These are phyloP conservation scores for Xiphophorus couchianus DNA, from an alignment of 2,113 vertebrate species.

Conservation along the genomic window DNA sequence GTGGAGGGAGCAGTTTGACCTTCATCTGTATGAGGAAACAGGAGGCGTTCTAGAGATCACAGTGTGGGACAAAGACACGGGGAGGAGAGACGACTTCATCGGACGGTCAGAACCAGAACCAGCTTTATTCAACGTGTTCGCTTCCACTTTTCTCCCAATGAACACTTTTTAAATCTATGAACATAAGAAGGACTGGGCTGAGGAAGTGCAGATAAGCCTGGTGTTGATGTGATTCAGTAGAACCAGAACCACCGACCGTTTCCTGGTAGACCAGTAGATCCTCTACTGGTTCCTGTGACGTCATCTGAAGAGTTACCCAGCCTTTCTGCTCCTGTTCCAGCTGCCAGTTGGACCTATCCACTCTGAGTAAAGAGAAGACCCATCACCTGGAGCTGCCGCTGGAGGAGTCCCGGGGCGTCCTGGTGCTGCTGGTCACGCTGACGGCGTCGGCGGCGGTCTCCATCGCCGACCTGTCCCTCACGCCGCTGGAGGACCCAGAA, in stretches of 20 bases:
- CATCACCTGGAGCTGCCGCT: constrained; percentile 88
- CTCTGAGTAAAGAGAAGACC: constrained; percentile 88
- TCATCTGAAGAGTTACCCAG: background rate
- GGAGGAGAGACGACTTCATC: constrained; percentile 94
- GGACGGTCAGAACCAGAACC: constrained; percentile 83
- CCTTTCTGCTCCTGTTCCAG: constrained; percentile 68
- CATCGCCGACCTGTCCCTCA: constrained; percentile 87
- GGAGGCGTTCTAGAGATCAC: constrained; percentile 90
- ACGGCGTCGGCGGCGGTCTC: constrained; percentile 88
- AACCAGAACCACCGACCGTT: too few species aligned
- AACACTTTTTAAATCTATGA: too few species aligned
- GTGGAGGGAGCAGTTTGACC: constrained; percentile 96
- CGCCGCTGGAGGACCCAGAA: constrained; percentile 85
- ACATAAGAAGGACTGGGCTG: too few species aligned
- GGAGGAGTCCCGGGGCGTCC: constrained; percentile 86
- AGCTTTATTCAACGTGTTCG: background rate
- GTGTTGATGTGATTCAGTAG: too few species aligned
- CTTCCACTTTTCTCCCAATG: too few species aligned
- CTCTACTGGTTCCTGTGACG: too few species aligned
- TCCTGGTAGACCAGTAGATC: too few species aligned
- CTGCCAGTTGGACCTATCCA: constrained; percentile 89
- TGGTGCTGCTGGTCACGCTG: constrained; percentile 91
- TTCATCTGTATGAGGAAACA: constrained; percentile 90
- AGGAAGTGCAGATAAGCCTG: too few species aligned
- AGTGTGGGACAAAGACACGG: constrained; percentile 93